These are phyloP conservation scores for Sceloporus tristichus DNA, from an alignment of 2,113 vertebrate species.

Conservation along the genomic window DNA sequence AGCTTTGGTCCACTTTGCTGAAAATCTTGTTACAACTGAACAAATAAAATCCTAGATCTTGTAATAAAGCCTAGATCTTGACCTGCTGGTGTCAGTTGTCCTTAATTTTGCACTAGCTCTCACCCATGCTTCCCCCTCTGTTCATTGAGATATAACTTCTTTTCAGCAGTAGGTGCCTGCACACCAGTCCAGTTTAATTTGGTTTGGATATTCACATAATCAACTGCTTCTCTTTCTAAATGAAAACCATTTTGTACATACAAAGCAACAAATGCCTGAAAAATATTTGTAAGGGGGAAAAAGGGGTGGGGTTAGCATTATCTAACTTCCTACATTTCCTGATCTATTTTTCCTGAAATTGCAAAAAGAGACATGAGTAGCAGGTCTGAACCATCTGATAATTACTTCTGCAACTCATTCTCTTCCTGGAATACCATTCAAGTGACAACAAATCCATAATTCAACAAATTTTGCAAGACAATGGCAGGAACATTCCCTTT, in stretches of 20 bases:
- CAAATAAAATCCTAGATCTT: neutral
- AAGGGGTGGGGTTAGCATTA: neutral
- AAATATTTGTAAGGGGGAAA: neutral
- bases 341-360: conserved; percentile 22
- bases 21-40: neutral
- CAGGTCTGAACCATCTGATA: neutral
- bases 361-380: neutral
- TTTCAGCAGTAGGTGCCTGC: neutral
- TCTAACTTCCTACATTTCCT: conserved; percentile 13
- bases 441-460: conserved; percentile 13
- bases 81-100: neutral
- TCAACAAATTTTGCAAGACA: neutral
- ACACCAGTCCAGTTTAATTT: neutral
- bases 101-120: neutral
- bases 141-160: neutral
- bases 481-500: conserved; percentile 11
- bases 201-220: neutral
- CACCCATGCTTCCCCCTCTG: neutral
- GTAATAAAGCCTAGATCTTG: neutral
- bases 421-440: conserved; percentile 21
- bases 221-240: neutral
- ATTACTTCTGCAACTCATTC: neutral
- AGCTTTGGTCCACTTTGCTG: neutral
- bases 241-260: neutral
- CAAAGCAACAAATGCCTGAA: neutral